Percentiles rank a stretch among this genome's conserved stretches.
These are phyloP conservation scores for Lordiphosa andalusiaca DNA, from an alignment of 2,888 invertebrate genomes.

Conservation along the genomic window DNA sequence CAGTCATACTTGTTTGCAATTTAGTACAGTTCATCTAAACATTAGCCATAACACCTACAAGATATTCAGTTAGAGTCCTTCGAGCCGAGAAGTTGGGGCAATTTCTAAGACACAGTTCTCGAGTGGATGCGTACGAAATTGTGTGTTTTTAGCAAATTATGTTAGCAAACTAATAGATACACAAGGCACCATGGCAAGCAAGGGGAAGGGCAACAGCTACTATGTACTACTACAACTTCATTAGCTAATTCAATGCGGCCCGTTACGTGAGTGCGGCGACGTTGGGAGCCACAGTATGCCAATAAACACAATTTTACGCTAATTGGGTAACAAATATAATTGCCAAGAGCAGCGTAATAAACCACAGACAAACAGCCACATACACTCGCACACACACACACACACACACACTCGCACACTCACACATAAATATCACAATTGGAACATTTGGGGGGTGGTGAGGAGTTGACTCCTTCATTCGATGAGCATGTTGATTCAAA, in stretches of 20 bases:
- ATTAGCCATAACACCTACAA: conserved; percentile 64
- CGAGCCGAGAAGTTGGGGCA: conserved; percentile 61
- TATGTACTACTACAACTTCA: conserved; percentile 62
- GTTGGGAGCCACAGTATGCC: conserved; percentile 49
- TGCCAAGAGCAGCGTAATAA: conserved; percentile 76
- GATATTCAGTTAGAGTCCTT: conserved; percentile 16
- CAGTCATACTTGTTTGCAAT: no score
- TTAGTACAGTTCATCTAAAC: conserved; percentile 23
- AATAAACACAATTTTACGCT: conserved; percentile 77
- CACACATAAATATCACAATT: conserved; percentile 43
- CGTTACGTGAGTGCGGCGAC: conserved; percentile 23
- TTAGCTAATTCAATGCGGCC: conserved; percentile 65
- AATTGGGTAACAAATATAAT: conserved; percentile 78
- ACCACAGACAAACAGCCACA: conserved; percentile 51
- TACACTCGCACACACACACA: conserved; percentile 30
- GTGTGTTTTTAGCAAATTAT: conserved; percentile 60
- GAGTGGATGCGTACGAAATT: conserved; percentile 11
- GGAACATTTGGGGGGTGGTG: conserved; percentile 25
- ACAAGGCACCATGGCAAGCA: conserved; percentile 2
- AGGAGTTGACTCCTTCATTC: conserved; percentile 17
- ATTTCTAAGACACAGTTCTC: conserved; percentile 8
- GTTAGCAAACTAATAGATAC: conserved; percentile 62
- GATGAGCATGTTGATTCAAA: conserved; percentile 39
- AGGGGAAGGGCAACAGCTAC: conserved; percentile 8
- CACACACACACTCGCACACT: conserved; percentile 24